phyloP scores from a whole-genome alignment of 2,113 vertebrate genomes.

The Setophaga coronata region DNA sequence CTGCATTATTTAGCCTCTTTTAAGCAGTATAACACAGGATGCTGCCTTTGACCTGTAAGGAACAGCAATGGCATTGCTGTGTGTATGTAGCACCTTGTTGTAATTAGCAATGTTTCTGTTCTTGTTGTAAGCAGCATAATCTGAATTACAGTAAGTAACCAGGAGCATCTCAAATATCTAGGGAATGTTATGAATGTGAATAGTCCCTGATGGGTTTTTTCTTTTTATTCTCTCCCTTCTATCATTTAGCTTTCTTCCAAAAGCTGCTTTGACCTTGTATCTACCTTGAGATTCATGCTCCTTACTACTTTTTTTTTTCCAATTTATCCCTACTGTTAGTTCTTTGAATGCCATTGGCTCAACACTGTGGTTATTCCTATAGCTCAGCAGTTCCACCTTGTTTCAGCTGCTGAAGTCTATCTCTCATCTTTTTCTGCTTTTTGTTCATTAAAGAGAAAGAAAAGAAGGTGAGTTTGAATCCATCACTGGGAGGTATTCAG shows the following conservation, averaged over 20 bases:
- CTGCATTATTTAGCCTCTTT: slow-evolving; percentile 32
- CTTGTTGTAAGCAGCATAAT: background rate
- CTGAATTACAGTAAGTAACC: background rate
- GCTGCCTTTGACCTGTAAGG: slow-evolving; percentile 3
- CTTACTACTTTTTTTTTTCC: background rate
- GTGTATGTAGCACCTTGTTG: background rate
- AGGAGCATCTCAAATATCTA: background rate
- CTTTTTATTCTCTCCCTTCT: background rate
- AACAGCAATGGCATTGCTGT: background rate
- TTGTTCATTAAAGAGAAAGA: background rate
- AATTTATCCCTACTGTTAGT: slow-evolving; percentile 36
- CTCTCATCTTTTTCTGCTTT: slow-evolving; percentile 12
- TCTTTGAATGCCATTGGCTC: slow-evolving; percentile 64
- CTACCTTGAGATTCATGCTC: slow-evolving; percentile 53
- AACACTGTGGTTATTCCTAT: slow-evolving; percentile 21
- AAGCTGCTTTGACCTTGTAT: slow-evolving; percentile 62
- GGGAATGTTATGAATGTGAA: background rate
- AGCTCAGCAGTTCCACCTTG: slow-evolving; percentile 64
- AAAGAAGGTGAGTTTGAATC: background rate
- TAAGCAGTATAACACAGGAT: background rate
- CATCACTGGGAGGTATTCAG: background rate
- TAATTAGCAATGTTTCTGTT: slow-evolving; percentile 3
- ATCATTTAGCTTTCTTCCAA: background rate
- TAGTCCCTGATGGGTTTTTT: background rate
- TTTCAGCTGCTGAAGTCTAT: slow-evolving; percentile 18